Conservation (phyloP, 2,797 vertebrate genomes). For the Dicrostonyx torquatus region DNA sequence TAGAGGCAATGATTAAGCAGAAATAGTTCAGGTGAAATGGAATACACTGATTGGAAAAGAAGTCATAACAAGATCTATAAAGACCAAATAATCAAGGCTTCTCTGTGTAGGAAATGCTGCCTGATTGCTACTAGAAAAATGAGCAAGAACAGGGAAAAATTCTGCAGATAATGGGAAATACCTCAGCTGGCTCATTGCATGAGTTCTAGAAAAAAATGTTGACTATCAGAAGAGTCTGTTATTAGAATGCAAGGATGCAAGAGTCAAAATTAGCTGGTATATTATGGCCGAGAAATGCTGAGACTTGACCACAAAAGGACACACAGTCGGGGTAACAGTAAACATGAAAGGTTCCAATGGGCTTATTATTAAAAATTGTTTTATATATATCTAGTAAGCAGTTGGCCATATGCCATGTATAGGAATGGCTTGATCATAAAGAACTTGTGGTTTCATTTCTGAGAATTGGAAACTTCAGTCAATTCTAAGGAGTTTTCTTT, state of each 20-base stretch:
- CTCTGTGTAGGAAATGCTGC: not conserved
- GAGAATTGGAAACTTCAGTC: not conserved
- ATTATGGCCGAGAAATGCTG: not conserved
- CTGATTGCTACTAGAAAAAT: not conserved
- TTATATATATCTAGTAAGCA: not conserved
- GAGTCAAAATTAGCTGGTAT: not conserved
- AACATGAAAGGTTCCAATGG: not conserved
- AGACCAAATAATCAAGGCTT: not conserved
- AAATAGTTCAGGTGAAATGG: not conserved
- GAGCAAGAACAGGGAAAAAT: not conserved
- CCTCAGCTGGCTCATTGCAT: not conserved
- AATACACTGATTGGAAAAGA: slow-evolving; percentile 15
- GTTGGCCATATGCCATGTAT: not conserved
- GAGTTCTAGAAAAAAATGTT: not conserved
- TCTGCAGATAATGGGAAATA: not conserved
- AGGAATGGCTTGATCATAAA: not conserved
- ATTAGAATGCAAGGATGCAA: not conserved
- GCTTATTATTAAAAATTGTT: not conserved
- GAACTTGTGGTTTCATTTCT: not conserved
- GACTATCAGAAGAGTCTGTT: not conserved
- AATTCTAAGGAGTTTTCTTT: not conserved
- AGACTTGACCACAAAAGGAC: not conserved
- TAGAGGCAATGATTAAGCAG: not conserved
- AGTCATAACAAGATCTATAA: not conserved
- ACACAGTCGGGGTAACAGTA: not conserved